phyloP scores from a whole-genome alignment of 2,113 vertebrate genomes.

The Theristicus caerulescens region DNA sequence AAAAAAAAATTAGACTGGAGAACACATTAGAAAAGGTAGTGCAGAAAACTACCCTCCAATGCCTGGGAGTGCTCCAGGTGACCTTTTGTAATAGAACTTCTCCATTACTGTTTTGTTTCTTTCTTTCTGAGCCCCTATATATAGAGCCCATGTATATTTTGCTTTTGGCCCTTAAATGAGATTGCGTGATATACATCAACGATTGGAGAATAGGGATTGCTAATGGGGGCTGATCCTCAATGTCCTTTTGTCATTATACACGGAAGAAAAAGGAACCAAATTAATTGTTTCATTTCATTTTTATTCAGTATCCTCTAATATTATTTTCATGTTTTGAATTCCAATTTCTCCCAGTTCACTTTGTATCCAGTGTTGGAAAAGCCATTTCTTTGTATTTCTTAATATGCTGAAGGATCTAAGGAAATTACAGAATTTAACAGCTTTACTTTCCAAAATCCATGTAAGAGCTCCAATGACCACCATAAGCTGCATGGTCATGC shows the following conservation, averaged over 20 bases:
- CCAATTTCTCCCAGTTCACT: conserved; percentile 34
- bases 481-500: conserved; percentile 5
- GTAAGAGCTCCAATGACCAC: conserved; percentile 17
- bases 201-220: background rate
- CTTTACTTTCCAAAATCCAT: conserved; percentile 53
- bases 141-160: background rate
- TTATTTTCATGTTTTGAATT: conserved; percentile 57
- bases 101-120: background rate
- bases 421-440: conserved; percentile 65
- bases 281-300: conserved; percentile 61
- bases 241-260: conserved; percentile 17
- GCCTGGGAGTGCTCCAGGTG: background rate
- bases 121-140: background rate
- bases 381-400: conserved; percentile 43
- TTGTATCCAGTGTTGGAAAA: background rate
- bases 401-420: conserved; percentile 37
- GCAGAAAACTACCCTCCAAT: background rate
- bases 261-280: background rate
- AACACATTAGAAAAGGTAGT: conserved; percentile 8
- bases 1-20: background rate
- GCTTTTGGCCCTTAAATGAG: conserved; percentile 27
- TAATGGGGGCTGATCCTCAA: conserved; percentile 4
- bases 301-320: conserved; percentile 28
- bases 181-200: background rate
- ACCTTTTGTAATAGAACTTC: conserved; percentile 30